phyloP scores from a whole-genome alignment of 2,113 vertebrate genomes.

The Eubucco bourcierii region DNA sequence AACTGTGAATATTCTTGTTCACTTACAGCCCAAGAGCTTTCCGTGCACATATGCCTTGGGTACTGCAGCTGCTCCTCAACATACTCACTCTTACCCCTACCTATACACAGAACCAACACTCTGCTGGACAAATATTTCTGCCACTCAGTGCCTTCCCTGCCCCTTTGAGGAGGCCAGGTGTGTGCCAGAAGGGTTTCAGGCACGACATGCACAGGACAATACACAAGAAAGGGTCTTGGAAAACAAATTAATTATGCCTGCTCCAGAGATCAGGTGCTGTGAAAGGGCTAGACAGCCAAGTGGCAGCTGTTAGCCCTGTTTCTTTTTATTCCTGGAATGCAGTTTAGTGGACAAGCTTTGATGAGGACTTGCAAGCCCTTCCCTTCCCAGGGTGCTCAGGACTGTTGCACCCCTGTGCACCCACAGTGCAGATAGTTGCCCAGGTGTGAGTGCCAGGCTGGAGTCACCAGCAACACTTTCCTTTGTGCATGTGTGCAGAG shows the following conservation, averaged over 20 bases:
- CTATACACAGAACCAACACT: too few relatives aligned
- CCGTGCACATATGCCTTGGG: background rate
- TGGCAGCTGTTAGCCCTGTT: background rate
- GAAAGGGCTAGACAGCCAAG: background rate
- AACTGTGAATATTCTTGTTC: background rate
- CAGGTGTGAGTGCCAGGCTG: background rate
- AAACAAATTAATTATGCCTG: background rate
- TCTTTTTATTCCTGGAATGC: background rate
- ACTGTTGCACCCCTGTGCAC: background rate
- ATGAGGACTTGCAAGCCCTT: background rate
- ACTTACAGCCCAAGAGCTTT: background rate
- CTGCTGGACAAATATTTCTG: background rate
- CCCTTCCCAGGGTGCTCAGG: background rate
- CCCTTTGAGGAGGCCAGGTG: background rate
- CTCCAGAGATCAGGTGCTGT: background rate
- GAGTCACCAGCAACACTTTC: background rate
- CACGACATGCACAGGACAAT: background rate
- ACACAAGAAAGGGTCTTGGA: background rate
- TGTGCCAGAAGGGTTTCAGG: background rate
- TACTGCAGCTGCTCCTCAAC: background rate
- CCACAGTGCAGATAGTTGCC: accelerated
- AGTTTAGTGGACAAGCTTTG: background rate
- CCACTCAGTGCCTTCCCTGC: background rate
- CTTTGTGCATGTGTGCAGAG: accelerated
- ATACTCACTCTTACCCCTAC: background rate